Evolutionary conservation across 1,140 invertebrate species (phyloP).

Genomic region (Aphis gossypii): DNA sequence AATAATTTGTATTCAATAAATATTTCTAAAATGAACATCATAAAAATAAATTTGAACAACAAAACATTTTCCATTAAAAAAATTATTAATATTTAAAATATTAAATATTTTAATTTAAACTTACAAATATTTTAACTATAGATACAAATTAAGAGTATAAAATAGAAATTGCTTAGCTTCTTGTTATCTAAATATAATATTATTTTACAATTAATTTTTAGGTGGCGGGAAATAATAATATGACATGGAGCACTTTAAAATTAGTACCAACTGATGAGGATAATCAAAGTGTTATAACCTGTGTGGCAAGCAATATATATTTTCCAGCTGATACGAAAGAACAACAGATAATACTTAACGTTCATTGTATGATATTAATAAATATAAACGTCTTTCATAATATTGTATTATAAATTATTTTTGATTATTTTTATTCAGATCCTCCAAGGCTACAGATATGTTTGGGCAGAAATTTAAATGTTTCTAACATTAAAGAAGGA

Average conservation of each 20-base stretch:
- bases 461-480: constrained; percentile 61
- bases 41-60: background rate
- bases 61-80: background rate
- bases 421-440: constrained; percentile 54
- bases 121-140: background rate
- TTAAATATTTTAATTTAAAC: background rate
- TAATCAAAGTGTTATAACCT: constrained; percentile 71
- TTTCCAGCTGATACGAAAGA: constrained; percentile 72
- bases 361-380: constrained; percentile 68
- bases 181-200: background rate
- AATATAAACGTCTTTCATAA: no score
- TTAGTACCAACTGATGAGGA: constrained; percentile 69
- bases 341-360: constrained; percentile 69
- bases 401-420: background rate
- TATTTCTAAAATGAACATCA: background rate
- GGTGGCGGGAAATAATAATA: constrained; percentile 71
- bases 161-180: background rate
- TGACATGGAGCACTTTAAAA: constrained; percentile 67
- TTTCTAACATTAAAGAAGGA: constrained; percentile 62
- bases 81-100: background rate
- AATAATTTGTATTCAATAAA: background rate
- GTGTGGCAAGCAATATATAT: constrained; percentile 72
- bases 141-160: background rate
- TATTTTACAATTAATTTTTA: constrained; percentile 62
- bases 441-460: constrained; percentile 59